Conservation (phyloP, 2,113 vertebrate genomes). For the Atlantisia rogersi region DNA sequence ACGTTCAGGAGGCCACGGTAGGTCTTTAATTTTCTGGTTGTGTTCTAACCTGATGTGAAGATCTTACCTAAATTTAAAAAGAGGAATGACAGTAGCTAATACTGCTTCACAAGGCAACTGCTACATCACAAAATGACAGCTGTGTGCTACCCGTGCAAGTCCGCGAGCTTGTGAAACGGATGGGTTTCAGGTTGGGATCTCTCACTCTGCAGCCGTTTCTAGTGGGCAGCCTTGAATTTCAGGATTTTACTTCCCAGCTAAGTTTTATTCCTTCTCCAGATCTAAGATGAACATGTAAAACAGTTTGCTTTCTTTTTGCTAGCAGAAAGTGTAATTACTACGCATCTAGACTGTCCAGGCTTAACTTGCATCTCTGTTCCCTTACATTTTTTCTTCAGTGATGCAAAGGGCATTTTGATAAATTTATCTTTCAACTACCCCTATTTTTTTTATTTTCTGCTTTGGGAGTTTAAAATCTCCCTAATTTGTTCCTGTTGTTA, state of each 20-base stretch:
- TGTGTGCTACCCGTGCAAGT: background rate
- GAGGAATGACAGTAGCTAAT: background rate
- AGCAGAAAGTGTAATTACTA: background rate
- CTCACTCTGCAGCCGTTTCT: background rate
- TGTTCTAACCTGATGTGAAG: background rate
- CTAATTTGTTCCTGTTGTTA: background rate
- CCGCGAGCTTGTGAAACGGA: background rate
- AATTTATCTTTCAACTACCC: background rate
- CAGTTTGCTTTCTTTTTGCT: background rate
- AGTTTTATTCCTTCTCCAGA: background rate
- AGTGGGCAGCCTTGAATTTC: background rate
- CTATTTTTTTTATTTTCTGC: background rate
- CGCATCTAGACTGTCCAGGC: background rate
- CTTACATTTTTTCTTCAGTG: background rate
- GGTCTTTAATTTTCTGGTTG: background rate
- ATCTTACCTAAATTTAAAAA: background rate
- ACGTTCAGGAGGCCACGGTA: constrained; percentile 79
- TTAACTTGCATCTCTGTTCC: background rate
- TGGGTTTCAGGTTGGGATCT: background rate
- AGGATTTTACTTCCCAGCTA: background rate
- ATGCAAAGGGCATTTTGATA: background rate
- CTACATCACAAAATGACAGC: fast-evolving
- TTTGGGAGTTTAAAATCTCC: background rate
- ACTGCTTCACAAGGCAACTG: background rate
- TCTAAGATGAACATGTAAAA: background rate